Conservation (phyloP, 2,797 vertebrate species). For the Delichon dasypus region DNA sequence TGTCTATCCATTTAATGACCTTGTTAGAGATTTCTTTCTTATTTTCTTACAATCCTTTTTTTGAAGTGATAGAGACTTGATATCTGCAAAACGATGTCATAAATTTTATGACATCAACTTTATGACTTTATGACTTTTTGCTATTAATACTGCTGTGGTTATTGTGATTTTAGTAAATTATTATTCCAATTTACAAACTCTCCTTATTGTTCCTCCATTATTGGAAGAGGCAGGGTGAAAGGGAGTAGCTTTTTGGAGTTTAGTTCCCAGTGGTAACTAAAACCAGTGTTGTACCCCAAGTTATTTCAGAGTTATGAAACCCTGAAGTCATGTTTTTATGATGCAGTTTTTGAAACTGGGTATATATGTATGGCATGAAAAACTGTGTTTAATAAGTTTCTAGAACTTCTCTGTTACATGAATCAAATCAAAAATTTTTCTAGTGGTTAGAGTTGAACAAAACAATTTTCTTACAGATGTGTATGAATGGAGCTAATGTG, state of each 20-base stretch:
- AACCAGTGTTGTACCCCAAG: neutral
- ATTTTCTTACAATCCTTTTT: neutral
- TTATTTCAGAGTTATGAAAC: neutral
- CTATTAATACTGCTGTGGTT: neutral
- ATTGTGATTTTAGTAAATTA: neutral
- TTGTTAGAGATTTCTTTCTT: neutral
- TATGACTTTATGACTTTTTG: neutral
- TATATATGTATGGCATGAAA: neutral
- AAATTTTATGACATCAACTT: neutral
- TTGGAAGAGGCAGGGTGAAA: neutral
- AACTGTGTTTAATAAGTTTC: neutral
- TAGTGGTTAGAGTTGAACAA: neutral
- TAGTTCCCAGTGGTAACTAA: neutral
- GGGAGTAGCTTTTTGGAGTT: neutral
- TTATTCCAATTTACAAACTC: neutral
- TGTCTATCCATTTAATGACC: neutral
- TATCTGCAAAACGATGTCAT: neutral
- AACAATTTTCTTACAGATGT: neutral
- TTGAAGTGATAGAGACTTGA: neutral
- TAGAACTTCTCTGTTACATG: neutral
- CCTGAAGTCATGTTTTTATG: neutral
- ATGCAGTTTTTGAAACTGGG: neutral
- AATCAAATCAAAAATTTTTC: neutral
- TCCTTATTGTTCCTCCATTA: neutral
- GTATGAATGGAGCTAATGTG: neutral